Conservation (phyloP, 2,888 invertebrate genomes). For the Trichogramma evanescens region DNA sequence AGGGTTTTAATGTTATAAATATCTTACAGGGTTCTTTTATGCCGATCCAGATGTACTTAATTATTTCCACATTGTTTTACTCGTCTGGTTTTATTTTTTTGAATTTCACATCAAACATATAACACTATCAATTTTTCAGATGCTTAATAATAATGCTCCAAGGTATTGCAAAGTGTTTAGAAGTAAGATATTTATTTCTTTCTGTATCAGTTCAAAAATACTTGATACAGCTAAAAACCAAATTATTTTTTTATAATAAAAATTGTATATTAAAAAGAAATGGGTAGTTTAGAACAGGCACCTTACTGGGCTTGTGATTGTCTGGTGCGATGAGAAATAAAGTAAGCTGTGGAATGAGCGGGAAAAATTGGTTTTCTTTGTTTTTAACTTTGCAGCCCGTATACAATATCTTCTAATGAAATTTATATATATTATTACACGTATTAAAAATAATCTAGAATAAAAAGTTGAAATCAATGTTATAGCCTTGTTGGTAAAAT, state of each 20-base stretch:
- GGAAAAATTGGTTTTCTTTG: too few relatives aligned
- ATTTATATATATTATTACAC: too few relatives aligned
- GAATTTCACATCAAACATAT: not conserved
- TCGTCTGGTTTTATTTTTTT: constrained; percentile 4
- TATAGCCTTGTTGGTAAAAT: too few relatives aligned
- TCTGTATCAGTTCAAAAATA: not conserved
- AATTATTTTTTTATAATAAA: not conserved
- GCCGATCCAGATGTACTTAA: constrained; percentile 33
- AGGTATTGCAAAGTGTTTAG: constrained; percentile 14
- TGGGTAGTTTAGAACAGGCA: too few relatives aligned
- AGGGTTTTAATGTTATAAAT: constrained; percentile 38
- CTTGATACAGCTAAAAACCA: not conserved
- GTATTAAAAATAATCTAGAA: too few relatives aligned
- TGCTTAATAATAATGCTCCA: constrained; percentile 10
- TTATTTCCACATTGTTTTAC: constrained; percentile 8
- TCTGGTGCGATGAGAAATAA: too few relatives aligned
- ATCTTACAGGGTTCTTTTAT: constrained; percentile 39
- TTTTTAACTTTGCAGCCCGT: too few relatives aligned
- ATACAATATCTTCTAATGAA: too few relatives aligned
- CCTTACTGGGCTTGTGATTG: too few relatives aligned
- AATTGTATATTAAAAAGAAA: not conserved
- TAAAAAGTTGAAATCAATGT: too few relatives aligned
- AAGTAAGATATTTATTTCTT: constrained; percentile 2
- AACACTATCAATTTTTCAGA: constrained; percentile 12
- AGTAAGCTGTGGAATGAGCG: too few relatives aligned